These are phyloP conservation scores for Chelidonichthys spinosus DNA, from an alignment of 2,797 vertebrate species.

Conservation along the genomic window DNA sequence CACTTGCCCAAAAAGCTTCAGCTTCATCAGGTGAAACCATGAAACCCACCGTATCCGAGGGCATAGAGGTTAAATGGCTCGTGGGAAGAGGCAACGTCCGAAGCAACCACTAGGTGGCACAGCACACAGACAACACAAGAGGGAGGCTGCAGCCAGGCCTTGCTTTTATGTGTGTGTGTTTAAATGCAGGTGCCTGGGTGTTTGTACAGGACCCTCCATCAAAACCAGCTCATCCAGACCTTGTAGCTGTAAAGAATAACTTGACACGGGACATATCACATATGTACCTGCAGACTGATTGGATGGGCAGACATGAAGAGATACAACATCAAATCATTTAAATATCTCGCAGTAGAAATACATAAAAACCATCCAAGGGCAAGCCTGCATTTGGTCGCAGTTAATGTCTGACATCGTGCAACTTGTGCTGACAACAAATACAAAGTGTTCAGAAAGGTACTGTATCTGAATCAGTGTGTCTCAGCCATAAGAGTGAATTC, in stretches of 20 bases:
- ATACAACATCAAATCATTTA: conserved; percentile 32
- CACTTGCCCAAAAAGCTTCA: neutral
- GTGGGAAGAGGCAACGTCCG: conserved; percentile 2
- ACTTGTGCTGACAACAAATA: conserved; percentile 11
- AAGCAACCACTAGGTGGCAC: conserved; percentile 83
- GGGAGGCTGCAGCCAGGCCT: conserved; percentile 29
- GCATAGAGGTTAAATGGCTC: conserved; percentile 56
- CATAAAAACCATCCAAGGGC: conserved; percentile 20
- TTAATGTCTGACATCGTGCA: conserved; percentile 21
- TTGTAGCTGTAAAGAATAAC: conserved; percentile 47
- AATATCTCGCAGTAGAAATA: conserved; percentile 42
- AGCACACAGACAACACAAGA: conserved; percentile 60
- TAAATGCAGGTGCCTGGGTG: conserved; percentile 38
- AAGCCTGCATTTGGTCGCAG: conserved; percentile 11
- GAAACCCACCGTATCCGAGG: neutral
- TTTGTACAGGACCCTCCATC: conserved; percentile 44
- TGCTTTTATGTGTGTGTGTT: conserved; percentile 27
- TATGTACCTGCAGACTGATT: conserved; percentile 54
- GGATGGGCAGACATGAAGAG: conserved; percentile 16
- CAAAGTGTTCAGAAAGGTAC: conserved; percentile 6
- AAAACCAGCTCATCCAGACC: conserved; percentile 63
- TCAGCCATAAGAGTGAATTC: conserved; percentile 20
- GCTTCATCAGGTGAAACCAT: neutral
- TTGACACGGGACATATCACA: conserved; percentile 59
- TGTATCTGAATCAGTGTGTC: conserved; percentile 17